Evolutionary conservation across 2,888 invertebrate species (phyloP), one percentile per base, ranked within the genome.

Genomic region (Drepanosiphum platanoidis): DNA sequence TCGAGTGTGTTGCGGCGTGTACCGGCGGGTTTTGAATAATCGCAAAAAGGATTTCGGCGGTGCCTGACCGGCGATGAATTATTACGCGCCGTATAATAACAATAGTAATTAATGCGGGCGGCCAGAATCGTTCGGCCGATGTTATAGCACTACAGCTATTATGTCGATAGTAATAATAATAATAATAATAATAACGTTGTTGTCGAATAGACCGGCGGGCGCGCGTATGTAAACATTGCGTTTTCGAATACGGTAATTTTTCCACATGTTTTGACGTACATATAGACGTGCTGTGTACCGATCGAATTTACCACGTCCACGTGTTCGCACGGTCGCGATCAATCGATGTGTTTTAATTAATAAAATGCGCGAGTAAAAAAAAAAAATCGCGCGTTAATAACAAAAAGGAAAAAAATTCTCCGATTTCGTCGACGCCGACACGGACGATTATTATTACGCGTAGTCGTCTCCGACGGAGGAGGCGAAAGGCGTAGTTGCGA

Each of bases 1-100:
- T 11, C 11, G 11, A 9, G 11, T 42, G 7, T 9, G 7, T 42
- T 42, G 42, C 42, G 8, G 11, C 42, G 42, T n/a, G n/a, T 18
- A 3, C 1, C 1, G 27, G 22, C 22, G 27, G 30, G 42, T 3
- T 34, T 42, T 11, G 42, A 78, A 66, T 46, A 68, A 79, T 68
- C 79, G 66, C 42, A 15, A 68, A 79, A 79, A 79, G 66, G 79
- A 66, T 66, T 79, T 79, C 46, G 46, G 79, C 34, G 7, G 11
- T 15, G 78, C 30, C 13, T n/a, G 11, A 27, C 30, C 3, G 1
- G 32, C 70, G 9, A 64, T 78, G 39, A 78, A 66, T 78, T 64
- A 78, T 64, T 64, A 32, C 78, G 18, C 78, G 18, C 52, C 39
- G 39, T 9, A 9, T 4, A 18, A 5, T 18, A 52, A 30, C 78